Evolutionary conservation across 2,797 vertebrate species (phyloP), one percentile per base, ranked within the genome.

Genomic region (Coendou prehensilis): DNA sequence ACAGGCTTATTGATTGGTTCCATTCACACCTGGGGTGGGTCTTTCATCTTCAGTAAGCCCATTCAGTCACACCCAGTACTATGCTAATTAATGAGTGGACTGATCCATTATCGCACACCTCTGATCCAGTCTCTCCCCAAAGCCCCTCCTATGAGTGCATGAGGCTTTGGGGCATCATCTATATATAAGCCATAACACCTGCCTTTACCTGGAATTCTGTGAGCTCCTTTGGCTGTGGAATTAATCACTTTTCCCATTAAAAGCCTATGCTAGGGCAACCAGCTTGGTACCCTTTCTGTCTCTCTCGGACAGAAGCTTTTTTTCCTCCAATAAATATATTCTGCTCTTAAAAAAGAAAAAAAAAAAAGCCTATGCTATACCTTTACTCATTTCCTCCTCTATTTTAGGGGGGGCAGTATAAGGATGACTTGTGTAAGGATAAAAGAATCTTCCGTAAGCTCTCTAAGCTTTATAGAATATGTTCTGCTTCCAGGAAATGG

Each of bases 181-280:
- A 13, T 73, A 26, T 73, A 26, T 73, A 14, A 47, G 45, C 23
- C 45, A 3, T 15, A 28, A 14, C 13, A 4, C 26, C 6, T 30
- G 37, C n/a, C 45, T 91, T 86, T 50, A 45, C 23, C 20, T 54
- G 82, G 69, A 96, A 83, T 95, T 92, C 94, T 41, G 30, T 79
- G 61, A 56, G 67, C 30, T 56, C 64, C 71, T 61, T 87, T 92
- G 78, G 73, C 6, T 7, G 22, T 26, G 26, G 11, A 81, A 76
- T 54, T 33, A 50, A 28, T 1, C 33, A 30, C 0, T 30, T 59
- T 4, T 14, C 0, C 15, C 26, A 5, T 67, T n/a, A 69, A 20
- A 94, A 64, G 8, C 61, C n/a, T 87, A 11, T 67, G 3, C 64
- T 82, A 52, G 2, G 37, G 37, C 37, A 41, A 41, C 37, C 37